These are phyloP conservation scores for Cephus rjabovi DNA, from an alignment of 2,888 invertebrate species.

Conservation along the genomic window DNA sequence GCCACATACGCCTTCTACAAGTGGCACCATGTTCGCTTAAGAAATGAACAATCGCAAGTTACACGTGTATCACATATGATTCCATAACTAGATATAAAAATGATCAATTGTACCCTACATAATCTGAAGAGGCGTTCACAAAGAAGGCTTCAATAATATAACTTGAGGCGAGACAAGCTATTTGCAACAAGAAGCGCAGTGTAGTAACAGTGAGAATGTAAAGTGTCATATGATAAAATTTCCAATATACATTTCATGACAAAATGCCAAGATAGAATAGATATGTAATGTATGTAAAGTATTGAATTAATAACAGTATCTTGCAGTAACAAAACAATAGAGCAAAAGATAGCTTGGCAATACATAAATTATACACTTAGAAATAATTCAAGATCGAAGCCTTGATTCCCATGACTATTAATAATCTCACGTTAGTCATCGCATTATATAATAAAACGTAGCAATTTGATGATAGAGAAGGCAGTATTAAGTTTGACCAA, in stretches of 20 bases:
- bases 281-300: neutral
- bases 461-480: neutral
- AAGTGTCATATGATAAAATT: neutral
- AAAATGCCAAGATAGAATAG: neutral
- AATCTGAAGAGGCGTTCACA: neutral
- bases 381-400: neutral
- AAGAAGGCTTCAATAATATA: neutral
- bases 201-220: neutral
- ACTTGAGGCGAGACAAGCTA: neutral
- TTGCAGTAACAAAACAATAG: neutral
- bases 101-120: neutral
- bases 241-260: neutral
- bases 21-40: neutral
- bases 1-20: neutral
- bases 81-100: neutral
- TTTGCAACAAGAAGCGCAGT: neutral
- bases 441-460: neutral
- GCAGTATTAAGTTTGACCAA: neutral
- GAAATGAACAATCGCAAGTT: neutral
- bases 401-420: neutral
- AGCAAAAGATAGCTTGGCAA: neutral
- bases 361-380: neutral
- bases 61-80: neutral
- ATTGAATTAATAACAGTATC: neutral
- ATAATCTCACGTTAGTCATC: neutral